Conservation (phyloP, 2,797 vertebrate genomes). For the Onychomys torridus region DNA sequence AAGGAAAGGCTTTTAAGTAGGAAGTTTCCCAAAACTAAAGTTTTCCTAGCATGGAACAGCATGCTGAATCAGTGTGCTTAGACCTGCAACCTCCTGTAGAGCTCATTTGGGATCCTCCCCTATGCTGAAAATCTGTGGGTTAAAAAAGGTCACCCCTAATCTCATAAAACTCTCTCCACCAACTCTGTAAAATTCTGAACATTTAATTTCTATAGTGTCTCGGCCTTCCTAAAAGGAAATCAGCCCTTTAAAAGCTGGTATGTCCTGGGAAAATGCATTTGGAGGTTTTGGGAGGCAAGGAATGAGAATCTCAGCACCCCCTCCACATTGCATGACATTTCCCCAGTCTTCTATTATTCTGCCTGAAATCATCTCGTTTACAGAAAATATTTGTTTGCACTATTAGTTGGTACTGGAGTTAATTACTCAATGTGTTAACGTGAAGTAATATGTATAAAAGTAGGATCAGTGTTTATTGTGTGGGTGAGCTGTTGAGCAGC, state of each 20-base stretch:
- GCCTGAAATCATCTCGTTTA: slow-evolving; percentile 89
- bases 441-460: slow-evolving; percentile 92
- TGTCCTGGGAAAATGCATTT: slow-evolving; percentile 22
- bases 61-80: neutral
- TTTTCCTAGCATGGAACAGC: neutral
- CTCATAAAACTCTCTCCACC: neutral
- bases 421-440: slow-evolving; percentile 92
- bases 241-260: neutral
- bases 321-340: slow-evolving; percentile 69
- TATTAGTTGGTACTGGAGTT: slow-evolving; percentile 92
- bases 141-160: neutral
- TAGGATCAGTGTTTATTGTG: slow-evolving; percentile 96
- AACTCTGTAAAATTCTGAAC: slow-evolving; percentile 16
- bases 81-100: neutral
- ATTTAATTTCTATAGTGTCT: slow-evolving; percentile 25
- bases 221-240: neutral
- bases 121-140: slow-evolving; percentile 7
- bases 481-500: slow-evolving; percentile 93
- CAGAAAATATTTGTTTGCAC: slow-evolving; percentile 92
- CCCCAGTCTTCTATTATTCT: slow-evolving; percentile 85
- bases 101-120: neutral
- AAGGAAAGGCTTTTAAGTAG: neutral
- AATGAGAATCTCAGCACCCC: slow-evolving; percentile 61
- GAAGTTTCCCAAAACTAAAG: neutral
- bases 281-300: neutral